These are phyloP conservation scores for Hyperoplus immaculatus DNA, from an alignment of 2,797 vertebrate genomes.

Conservation along the genomic window DNA sequence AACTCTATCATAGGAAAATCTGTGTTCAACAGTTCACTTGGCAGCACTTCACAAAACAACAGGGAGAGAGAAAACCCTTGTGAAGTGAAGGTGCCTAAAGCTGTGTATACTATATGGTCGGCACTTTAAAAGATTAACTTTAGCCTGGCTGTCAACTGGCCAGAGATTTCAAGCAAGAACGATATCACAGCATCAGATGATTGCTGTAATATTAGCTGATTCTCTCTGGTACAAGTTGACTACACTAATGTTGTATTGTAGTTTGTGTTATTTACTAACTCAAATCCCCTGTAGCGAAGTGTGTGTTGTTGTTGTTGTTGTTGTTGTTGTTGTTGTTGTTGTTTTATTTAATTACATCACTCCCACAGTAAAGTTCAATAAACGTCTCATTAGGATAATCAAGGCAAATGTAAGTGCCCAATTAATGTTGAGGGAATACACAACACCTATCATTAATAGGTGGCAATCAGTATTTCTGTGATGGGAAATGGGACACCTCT, in stretches of 20 bases:
- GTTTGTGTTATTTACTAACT: slow-evolving; percentile 3
- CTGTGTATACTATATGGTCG: slow-evolving; percentile 8
- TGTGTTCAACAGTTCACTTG: slow-evolving; percentile 78
- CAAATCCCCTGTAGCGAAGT: background rate
- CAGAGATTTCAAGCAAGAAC: background rate
- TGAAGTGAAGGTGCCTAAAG: slow-evolving; percentile 42
- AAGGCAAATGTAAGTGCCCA: background rate
- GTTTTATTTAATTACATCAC: background rate
- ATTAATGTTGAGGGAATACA: background rate
- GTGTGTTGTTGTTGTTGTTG: too few species aligned
- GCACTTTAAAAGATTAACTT: slow-evolving; percentile 31
- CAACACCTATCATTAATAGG: slow-evolving; percentile 2
- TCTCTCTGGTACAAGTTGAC: slow-evolving; percentile 4
- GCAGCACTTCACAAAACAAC: slow-evolving; percentile 74
- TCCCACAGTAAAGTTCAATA: background rate
- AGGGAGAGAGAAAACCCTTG: slow-evolving; percentile 49
- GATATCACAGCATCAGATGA: slow-evolving; percentile 16
- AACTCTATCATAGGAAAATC: slow-evolving; percentile 82
- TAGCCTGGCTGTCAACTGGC: slow-evolving; percentile 2
- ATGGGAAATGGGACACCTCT: slow-evolving; percentile 8
- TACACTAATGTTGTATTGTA: background rate
- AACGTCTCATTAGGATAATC: background rate
- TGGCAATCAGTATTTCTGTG: slow-evolving; percentile 17
- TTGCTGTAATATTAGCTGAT: slow-evolving; percentile 14
- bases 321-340: too few species aligned